A percentile compares a stretch with the other conserved stretches of the same genome.
Conservation (phyloP, 2,113 vertebrate species). For the Lophura nycthemera region DNA sequence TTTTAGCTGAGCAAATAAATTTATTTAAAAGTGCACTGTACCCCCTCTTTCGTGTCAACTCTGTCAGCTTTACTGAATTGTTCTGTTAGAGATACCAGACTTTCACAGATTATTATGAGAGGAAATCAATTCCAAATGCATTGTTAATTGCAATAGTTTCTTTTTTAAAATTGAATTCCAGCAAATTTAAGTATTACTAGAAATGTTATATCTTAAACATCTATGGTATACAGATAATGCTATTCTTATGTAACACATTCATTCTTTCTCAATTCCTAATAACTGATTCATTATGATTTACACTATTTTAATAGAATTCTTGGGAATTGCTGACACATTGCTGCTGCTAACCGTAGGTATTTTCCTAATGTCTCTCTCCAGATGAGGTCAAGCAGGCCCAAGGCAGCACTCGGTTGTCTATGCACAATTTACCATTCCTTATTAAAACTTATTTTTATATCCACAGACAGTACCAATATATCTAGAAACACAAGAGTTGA, state of each 20-base stretch:
- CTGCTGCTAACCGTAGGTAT: neutral
- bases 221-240: neutral
- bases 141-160: neutral
- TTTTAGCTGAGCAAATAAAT: constrained; percentile 40
- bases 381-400: neutral
- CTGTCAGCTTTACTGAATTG: neutral
- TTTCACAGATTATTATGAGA: neutral
- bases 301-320: neutral
- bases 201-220: neutral
- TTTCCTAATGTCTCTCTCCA: neutral
- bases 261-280: neutral
- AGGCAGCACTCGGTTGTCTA: neutral
- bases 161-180: neutral
- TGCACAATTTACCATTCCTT: rapidly evolving
- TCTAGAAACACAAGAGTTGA: neutral
- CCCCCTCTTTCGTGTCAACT: neutral
- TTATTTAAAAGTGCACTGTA: neutral
- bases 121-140: neutral
- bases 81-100: neutral
- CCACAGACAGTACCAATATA: neutral
- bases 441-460: neutral
- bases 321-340: neutral
- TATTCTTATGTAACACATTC: neutral
- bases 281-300: neutral
- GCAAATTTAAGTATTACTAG: neutral